These are phyloP conservation scores for Micronycteris hirsuta DNA, from an alignment of 2,113 vertebrate species.

Conservation along the genomic window DNA sequence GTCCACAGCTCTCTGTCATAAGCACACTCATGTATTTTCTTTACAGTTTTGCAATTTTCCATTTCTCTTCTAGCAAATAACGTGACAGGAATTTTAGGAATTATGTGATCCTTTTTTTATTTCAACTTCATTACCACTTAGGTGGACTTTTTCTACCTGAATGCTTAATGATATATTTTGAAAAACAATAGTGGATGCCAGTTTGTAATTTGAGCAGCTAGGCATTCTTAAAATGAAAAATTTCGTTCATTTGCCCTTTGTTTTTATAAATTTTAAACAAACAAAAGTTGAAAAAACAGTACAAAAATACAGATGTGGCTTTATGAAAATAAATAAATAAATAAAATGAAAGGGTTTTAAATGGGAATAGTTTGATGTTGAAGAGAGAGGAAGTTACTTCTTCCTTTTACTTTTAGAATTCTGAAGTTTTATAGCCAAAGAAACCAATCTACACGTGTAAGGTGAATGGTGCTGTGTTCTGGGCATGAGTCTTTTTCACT, in stretches of 20 bases:
- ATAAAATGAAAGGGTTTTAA: background rate
- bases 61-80: background rate
- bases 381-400: background rate
- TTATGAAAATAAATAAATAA: no score
- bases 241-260: background rate
- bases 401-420: background rate
- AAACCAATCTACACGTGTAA: background rate
- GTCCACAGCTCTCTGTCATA: background rate
- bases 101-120: background rate
- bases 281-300: background rate
- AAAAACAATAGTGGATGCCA: background rate
- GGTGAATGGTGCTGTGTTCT: background rate
- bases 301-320: background rate
- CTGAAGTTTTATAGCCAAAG: background rate
- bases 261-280: conserved; percentile 20
- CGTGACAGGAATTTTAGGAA: background rate
- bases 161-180: background rate
- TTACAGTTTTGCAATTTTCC: background rate
- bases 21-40: background rate
- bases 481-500: background rate
- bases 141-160: background rate
- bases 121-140: background rate
- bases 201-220: background rate
- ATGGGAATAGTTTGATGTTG: background rate
- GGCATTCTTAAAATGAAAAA: background rate